Conservation (phyloP, 2,888 invertebrate species). For the Dicyrtomina minuta region DNA sequence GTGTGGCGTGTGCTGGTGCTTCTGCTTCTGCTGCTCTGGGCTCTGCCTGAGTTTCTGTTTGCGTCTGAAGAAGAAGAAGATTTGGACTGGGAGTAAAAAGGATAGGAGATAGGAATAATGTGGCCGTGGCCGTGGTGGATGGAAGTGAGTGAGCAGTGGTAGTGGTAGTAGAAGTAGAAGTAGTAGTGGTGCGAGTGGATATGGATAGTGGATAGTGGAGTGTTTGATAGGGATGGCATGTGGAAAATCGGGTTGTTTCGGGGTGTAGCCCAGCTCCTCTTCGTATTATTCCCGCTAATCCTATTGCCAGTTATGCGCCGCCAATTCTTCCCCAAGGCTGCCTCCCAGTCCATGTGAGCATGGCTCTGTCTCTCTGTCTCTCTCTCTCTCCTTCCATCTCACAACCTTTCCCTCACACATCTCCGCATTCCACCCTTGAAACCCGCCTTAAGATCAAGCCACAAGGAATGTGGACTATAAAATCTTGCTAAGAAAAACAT, state of each 20-base stretch:
- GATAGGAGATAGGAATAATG: not conserved
- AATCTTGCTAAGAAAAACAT: not conserved
- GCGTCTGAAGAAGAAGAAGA: not conserved
- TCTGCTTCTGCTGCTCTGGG: not conserved
- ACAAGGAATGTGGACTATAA: not conserved
- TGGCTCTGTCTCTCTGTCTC: conserved; percentile 17
- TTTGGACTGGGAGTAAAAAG: not conserved
- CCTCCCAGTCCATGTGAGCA: conserved; percentile 22
- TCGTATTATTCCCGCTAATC: conserved; percentile 45
- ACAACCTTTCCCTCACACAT: conserved; percentile 6
- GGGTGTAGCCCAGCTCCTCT: conserved; percentile 27
- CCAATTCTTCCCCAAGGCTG: conserved; percentile 24
- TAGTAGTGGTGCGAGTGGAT: conserved; percentile 5
- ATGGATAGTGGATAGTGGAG: conserved; percentile 8
- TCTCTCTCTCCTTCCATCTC: not conserved
- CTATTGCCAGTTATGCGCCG: conserved; percentile 38
- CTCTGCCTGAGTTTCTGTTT: not conserved
- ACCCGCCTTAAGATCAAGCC: conserved; percentile 24
- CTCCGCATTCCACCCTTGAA: conserved; percentile 20
- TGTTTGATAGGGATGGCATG: conserved; percentile 27
- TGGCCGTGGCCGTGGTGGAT: not conserved
- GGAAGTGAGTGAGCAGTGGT: not conserved
- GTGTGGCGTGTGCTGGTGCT: not conserved
- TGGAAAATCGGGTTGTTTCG: conserved; percentile 32
- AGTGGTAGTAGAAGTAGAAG: not conserved